Evolutionary conservation across 92 coral and sea anemone genomes (phyloP).

Genomic region (Meandrina meandrites): DNA sequence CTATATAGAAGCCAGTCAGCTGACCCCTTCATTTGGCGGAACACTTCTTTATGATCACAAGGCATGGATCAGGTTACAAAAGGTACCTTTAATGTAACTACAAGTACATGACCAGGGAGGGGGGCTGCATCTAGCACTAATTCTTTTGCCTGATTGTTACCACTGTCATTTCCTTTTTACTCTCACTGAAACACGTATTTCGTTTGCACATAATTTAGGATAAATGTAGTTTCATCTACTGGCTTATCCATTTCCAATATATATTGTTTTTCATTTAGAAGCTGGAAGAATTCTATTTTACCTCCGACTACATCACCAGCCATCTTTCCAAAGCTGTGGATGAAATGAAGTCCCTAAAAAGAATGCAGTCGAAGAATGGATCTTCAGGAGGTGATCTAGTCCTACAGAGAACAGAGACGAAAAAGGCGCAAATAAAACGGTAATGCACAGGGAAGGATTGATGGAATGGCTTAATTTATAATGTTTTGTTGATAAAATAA

Average conservation of each 20-base stretch:
- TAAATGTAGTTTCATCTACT: too few relatives aligned
- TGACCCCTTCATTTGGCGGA: constrained; percentile 80
- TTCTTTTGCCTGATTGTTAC: too few relatives aligned
- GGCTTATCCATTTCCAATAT: too few relatives aligned
- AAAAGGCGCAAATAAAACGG: constrained; percentile 79
- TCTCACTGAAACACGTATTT: too few relatives aligned
- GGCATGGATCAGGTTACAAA: constrained; percentile 86
- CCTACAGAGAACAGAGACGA: constrained; percentile 74
- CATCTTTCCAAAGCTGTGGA: constrained; percentile 71
- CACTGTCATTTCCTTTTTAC: too few relatives aligned
- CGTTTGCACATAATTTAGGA: too few relatives aligned
- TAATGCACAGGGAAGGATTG: not conserved
- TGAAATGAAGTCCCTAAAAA: constrained; percentile 57
- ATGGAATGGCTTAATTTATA: not conserved
- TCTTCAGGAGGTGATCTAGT: constrained; percentile 45
- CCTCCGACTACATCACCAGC: constrained; percentile 69
- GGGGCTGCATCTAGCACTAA: too few relatives aligned
- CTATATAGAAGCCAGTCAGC: constrained; percentile 71
- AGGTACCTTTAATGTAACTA: too few relatives aligned
- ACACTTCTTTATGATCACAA: constrained; percentile 68
- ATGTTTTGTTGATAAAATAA: not conserved
- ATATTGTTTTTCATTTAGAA: constrained; percentile 33
- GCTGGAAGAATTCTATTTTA: constrained; percentile 78
- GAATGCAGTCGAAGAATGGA: constrained; percentile 44
- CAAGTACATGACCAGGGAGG: too few relatives aligned